phyloP scores from a whole-genome alignment of 2,888 invertebrate genomes.

The Synanthedon vespiformis region DNA sequence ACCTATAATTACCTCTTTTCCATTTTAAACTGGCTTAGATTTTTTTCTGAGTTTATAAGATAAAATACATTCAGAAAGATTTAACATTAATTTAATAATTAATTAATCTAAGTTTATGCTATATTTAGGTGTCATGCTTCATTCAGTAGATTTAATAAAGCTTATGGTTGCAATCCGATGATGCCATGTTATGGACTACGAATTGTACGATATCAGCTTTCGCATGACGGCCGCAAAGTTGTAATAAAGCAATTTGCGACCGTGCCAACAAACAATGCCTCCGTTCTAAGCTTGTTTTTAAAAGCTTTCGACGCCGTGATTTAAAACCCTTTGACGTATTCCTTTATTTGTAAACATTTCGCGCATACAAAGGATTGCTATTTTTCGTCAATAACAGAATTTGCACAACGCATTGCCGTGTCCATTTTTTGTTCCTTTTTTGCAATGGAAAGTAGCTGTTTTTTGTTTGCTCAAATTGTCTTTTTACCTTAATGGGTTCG shows the following conservation, averaged over 20 bases:
- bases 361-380: slow-evolving; percentile 54
- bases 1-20: too few species aligned
- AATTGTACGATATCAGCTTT: slow-evolving; percentile 61
- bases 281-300: slow-evolving; percentile 63
- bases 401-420: slow-evolving; percentile 63
- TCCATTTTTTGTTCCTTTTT: slow-evolving; percentile 39
- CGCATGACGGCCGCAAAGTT: slow-evolving; percentile 40
- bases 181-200: slow-evolving; percentile 59
- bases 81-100: too few species aligned
- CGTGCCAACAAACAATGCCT: slow-evolving; percentile 61
- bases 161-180: slow-evolving; percentile 25
- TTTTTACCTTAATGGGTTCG: slow-evolving; percentile 36
- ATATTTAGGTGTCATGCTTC: too few species aligned
- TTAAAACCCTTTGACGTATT: slow-evolving; percentile 67
- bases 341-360: slow-evolving; percentile 64
- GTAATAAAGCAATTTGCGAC: slow-evolving; percentile 69
- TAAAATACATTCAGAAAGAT: too few species aligned
- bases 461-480: neutral
- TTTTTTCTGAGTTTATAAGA: too few species aligned
- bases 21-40: too few species aligned
- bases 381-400: slow-evolving; percentile 47
- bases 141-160: too few species aligned
- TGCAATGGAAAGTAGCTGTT: slow-evolving; percentile 35
- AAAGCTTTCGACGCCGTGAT: slow-evolving; percentile 68
- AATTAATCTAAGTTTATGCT: too few species aligned